Evolutionary conservation across 2,113 vertebrate species (phyloP).

Genomic region (Pampusana beccarii): DNA sequence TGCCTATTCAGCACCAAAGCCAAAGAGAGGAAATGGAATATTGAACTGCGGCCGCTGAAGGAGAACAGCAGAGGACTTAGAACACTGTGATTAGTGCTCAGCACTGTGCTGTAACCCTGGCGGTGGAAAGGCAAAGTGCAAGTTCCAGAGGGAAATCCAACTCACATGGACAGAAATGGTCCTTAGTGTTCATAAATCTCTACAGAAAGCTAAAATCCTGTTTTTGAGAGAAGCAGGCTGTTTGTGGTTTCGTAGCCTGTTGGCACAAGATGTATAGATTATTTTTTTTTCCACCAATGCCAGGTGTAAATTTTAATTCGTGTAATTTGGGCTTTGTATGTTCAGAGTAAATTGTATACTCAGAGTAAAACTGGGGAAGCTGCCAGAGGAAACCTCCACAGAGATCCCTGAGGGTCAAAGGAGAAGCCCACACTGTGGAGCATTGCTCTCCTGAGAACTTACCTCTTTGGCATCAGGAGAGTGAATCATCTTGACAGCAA

Average conservation of each 20-base stretch:
- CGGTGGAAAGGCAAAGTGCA: background rate
- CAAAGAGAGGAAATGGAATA: background rate
- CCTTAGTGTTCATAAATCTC: background rate
- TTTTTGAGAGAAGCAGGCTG: background rate
- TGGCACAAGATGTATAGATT: background rate
- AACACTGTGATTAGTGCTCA: background rate
- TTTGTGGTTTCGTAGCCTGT: background rate
- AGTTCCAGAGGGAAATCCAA: background rate
- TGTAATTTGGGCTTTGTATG: background rate
- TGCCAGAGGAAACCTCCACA: background rate
- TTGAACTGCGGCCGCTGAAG: background rate
- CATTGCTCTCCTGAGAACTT: background rate
- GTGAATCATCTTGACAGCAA: background rate
- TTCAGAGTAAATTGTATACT: too few relatives aligned
- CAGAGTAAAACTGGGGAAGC: background rate
- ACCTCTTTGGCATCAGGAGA: background rate
- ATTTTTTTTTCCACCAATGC: background rate
- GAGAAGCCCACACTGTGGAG: accelerated
- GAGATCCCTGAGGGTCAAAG: background rate
- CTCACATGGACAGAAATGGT: background rate
- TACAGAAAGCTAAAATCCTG: background rate
- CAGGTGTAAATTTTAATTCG: background rate
- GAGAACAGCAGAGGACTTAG: background rate
- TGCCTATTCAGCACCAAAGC: background rate
- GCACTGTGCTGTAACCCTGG: accelerated